These are phyloP conservation scores for Archivesica marissinica DNA, from an alignment of 1,140 invertebrate species.

Conservation along the genomic window DNA sequence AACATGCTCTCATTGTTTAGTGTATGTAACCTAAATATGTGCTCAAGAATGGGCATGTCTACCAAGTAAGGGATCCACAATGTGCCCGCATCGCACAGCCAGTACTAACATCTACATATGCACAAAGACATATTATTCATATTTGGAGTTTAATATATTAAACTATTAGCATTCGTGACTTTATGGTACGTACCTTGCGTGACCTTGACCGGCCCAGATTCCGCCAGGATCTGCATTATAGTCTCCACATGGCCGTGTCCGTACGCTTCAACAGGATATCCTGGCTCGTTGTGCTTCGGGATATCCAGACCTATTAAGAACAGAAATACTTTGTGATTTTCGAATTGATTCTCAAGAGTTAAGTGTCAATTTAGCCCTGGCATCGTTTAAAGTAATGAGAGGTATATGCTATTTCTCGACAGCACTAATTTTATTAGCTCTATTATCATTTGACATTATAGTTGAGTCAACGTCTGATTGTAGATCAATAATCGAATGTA, in stretches of 20 bases:
- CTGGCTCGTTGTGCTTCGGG: constrained; percentile 85
- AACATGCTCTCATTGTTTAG: not conserved
- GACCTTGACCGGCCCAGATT: constrained; percentile 60
- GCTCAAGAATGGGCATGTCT: not conserved
- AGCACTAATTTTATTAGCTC: too few relatives aligned
- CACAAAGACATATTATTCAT: not conserved
- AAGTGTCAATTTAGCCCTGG: too few relatives aligned
- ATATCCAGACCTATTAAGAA: constrained; percentile 85
- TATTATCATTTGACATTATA: too few relatives aligned
- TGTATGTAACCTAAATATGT: not conserved
- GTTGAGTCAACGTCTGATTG: too few relatives aligned
- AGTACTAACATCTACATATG: not conserved
- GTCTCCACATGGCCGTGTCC: constrained; percentile 83
- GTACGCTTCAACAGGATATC: constrained; percentile 84
- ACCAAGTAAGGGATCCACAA: not conserved
- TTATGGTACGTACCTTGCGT: constrained; percentile 67
- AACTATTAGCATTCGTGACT: not conserved
- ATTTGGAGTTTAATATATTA: not conserved
- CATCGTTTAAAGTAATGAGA: too few relatives aligned
- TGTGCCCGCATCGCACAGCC: not conserved
- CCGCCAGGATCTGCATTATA: constrained; percentile 68
- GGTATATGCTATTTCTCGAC: too few relatives aligned
- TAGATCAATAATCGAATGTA: too few relatives aligned
- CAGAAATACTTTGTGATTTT: too few relatives aligned
- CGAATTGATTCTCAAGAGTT: too few relatives aligned